Evolutionary conservation across 2,113 vertebrate species (phyloP).

Genomic region (Deroptyus accipitrinus): DNA sequence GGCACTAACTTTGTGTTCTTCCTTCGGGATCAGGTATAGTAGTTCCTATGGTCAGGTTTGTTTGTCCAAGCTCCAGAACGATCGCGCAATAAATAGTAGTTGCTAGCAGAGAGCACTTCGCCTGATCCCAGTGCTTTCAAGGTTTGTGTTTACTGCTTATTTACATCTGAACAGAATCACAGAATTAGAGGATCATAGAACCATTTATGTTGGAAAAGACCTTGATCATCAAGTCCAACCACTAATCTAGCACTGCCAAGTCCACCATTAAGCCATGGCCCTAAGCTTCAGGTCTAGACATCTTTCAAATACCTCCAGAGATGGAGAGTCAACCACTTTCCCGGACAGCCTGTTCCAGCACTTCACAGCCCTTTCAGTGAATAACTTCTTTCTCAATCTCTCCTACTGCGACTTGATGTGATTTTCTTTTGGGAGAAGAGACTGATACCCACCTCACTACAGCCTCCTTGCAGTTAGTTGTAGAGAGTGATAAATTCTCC

Average conservation of each 20-base stretch:
- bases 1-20: not conserved
- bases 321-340: not conserved
- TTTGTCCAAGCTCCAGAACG: not conserved
- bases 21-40: not conserved
- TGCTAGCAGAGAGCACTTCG: not conserved
- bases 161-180: not conserved
- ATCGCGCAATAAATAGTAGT: not conserved
- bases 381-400: not conserved
- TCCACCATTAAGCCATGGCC: not conserved
- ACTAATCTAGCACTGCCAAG: not conserved
- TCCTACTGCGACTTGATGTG: not conserved
- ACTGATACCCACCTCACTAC: not conserved
- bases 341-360: not conserved
- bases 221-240: not conserved
- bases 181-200: not conserved
- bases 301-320: not conserved
- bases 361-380: not conserved
- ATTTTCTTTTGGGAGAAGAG: not conserved
- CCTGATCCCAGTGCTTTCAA: not conserved
- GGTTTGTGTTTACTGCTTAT: not conserved
- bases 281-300: too few relatives aligned
- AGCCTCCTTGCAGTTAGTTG: not conserved
- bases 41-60: not conserved
- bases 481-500: not conserved
- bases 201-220: not conserved